Percentiles rank a stretch among this genome's conserved stretches.
phyloP scores from a whole-genome alignment of 2,797 vertebrate genomes.

The Macropus fuliginosus region DNA sequence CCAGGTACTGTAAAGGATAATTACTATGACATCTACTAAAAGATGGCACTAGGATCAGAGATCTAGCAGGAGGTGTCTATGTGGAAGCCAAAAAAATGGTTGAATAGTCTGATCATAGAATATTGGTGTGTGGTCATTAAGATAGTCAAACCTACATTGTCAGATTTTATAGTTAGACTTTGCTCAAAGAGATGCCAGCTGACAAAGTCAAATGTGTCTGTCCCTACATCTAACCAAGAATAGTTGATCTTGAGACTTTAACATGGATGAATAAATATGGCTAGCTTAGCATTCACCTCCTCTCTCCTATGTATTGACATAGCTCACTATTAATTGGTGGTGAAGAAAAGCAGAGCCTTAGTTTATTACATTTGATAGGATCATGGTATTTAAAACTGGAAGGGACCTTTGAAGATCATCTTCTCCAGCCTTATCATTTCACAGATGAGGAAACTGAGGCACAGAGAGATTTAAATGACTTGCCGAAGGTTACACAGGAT shows the following conservation, averaged over 20 bases:
- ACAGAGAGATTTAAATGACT: neutral
- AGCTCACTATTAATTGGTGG: neutral
- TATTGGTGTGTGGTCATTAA: constrained; percentile 1
- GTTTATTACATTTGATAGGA: neutral
- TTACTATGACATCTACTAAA: neutral
- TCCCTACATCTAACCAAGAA: neutral
- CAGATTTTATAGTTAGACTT: neutral
- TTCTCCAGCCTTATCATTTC: neutral
- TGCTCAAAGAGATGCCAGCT: neutral
- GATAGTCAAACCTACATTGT: neutral
- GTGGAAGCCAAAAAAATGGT: neutral
- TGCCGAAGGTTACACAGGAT: neutral
- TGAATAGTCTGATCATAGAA: neutral
- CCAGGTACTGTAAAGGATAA: neutral
- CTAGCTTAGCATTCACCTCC: neutral
- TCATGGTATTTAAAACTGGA: neutral
- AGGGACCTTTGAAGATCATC: neutral
- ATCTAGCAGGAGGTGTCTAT: neutral
- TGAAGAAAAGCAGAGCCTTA: neutral
- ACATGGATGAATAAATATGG: neutral
- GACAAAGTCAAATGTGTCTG: neutral
- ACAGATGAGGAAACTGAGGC: neutral
- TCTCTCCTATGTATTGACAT: neutral
- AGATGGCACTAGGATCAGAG: neutral
- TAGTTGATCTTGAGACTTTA: neutral